These are phyloP conservation scores for Hypotaenidia philippensis DNA, from an alignment of 2,797 vertebrate genomes.

Conservation along the genomic window DNA sequence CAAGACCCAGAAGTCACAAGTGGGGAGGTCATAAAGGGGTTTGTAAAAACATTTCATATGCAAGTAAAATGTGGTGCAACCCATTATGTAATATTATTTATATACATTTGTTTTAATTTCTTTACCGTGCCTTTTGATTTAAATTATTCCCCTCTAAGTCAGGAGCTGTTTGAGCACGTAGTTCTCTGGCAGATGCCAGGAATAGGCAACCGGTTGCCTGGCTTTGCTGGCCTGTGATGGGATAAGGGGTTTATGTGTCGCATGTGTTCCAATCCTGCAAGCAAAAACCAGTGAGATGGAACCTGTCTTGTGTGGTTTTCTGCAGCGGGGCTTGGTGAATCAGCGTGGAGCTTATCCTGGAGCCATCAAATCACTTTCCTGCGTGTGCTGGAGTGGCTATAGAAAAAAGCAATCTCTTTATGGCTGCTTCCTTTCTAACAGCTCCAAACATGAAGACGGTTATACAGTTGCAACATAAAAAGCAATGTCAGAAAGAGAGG, in stretches of 20 bases:
- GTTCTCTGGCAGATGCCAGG: not conserved
- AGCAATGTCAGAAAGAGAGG: not conserved
- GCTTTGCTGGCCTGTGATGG: not conserved
- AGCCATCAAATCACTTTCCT: not conserved
- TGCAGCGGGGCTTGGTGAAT: not conserved
- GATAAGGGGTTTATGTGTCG: not conserved
- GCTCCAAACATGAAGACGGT: not conserved
- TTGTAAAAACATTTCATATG: constrained; percentile 49
- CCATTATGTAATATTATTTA: not conserved
- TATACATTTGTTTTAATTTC: not conserved
- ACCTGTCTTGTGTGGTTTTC: not conserved
- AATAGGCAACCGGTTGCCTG: not conserved
- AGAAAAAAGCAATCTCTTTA: not conserved
- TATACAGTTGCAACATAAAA: not conserved
- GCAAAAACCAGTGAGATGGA: not conserved
- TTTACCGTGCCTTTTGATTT: not conserved
- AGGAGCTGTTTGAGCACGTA: not conserved
- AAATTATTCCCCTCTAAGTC: not conserved
- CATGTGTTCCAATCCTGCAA: not conserved
- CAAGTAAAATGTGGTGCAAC: constrained; percentile 7
- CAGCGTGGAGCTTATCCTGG: not conserved
- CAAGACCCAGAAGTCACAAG: constrained; percentile 44
- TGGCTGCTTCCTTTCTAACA: not conserved
- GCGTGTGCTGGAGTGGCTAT: no score
- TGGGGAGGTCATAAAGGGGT: constrained; percentile 34